Percentiles rank a stretch among this genome's conserved stretches.
These are phyloP conservation scores for Venustoraphidia nigricollis DNA, from an alignment of 2,888 invertebrate species.

Conservation along the genomic window DNA sequence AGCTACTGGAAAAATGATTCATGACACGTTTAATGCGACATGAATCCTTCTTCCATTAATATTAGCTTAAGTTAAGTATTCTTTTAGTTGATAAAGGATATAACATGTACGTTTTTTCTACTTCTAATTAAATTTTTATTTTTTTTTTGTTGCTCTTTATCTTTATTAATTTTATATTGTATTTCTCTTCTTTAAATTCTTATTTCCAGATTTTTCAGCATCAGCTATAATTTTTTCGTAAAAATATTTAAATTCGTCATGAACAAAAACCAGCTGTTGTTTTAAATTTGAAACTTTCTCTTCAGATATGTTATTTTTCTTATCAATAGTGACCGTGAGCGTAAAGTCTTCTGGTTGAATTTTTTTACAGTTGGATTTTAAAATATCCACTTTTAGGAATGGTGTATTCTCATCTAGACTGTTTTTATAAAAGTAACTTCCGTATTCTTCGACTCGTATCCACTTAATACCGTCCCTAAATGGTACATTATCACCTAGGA, in stretches of 20 bases:
- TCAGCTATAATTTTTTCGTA: constrained; percentile 2
- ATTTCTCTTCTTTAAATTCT: too few species aligned
- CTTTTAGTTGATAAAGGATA: too few species aligned
- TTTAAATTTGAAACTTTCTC: constrained; percentile 4
- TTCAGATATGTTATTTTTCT: constrained; percentile 6
- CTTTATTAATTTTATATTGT: too few species aligned
- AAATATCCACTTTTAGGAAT: constrained; percentile 6
- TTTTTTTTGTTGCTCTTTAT: too few species aligned
- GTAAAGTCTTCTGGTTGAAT: constrained; percentile 1
- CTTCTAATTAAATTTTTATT: too few species aligned
- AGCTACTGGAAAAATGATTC: too few species aligned
- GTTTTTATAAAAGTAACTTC: constrained; percentile 10
- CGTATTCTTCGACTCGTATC: constrained; percentile 15
- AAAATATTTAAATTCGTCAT: constrained; percentile 6
- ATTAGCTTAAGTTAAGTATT: too few species aligned
- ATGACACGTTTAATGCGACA: too few species aligned
- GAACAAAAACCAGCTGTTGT: constrained; percentile 5
- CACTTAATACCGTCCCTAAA: constrained; percentile 16
- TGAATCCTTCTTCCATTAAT: too few species aligned
- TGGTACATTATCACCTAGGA: constrained; percentile 12
- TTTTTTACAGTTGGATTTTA: constrained; percentile 5
- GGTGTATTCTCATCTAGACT: constrained; percentile 5
- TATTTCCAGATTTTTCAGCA: too few species aligned
- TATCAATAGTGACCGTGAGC: constrained; percentile 2
- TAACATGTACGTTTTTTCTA: too few species aligned